These are phyloP conservation scores for Dallia pectoralis DNA, from an alignment of 2,797 vertebrate species.

Conservation along the genomic window DNA sequence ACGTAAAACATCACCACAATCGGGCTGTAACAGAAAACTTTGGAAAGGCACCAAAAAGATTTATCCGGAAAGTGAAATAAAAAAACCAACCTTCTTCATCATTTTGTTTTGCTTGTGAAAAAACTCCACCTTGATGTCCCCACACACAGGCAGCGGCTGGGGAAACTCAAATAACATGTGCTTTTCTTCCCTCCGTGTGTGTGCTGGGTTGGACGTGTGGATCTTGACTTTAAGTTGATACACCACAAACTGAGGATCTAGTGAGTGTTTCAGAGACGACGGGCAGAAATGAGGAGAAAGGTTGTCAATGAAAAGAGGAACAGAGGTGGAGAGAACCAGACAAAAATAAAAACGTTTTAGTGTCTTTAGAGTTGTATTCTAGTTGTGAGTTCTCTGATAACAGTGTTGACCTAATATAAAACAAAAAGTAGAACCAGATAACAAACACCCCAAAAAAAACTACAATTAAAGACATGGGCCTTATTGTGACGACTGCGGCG, in stretches of 20 bases:
- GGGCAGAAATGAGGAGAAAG: slow-evolving; percentile 29
- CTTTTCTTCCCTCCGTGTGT: slow-evolving; percentile 95
- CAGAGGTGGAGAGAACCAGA: slow-evolving; percentile 23
- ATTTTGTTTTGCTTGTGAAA: slow-evolving; percentile 99
- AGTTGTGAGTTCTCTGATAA: slow-evolving; percentile 18
- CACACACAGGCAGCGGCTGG: slow-evolving; percentile 95
- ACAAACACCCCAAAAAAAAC: slow-evolving; percentile 58
- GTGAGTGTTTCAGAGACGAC: slow-evolving; percentile 19
- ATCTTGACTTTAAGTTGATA: slow-evolving; percentile 99
- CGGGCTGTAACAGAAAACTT: background rate
- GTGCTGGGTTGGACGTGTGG: slow-evolving; percentile 93
- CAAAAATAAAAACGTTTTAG: slow-evolving; percentile 50
- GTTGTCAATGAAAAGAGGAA: slow-evolving; percentile 5
- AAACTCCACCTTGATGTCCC: slow-evolving; percentile 99
- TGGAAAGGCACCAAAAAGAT: background rate
- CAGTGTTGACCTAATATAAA: slow-evolving; percentile 25
- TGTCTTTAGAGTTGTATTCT: slow-evolving; percentile 29
- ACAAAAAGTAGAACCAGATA: slow-evolving; percentile 40
- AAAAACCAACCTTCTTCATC: slow-evolving; percentile 94
- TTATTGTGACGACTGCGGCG: slow-evolving; percentile 68
- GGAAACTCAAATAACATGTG: slow-evolving; percentile 98
- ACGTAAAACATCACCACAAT: no score
- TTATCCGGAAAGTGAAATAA: background rate
- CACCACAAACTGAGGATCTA: slow-evolving; percentile 98
- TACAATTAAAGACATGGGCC: slow-evolving; percentile 62